Evolutionary conservation across 1,140 invertebrate genomes (phyloP), one percentile per base, ranked within the genome.

Genomic region (Heliconius himera): DNA sequence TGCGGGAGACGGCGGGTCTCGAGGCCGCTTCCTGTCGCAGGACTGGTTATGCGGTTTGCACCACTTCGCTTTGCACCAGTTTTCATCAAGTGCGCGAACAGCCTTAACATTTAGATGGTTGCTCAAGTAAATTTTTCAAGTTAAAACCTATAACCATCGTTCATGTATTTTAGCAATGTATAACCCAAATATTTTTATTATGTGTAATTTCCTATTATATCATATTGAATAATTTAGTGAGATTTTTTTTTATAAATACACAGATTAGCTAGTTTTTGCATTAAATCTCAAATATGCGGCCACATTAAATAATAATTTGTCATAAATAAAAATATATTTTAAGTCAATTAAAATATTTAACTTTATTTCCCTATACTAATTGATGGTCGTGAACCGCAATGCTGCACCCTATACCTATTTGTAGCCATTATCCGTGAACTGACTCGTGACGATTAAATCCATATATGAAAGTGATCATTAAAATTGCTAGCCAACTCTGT

Each of bases 11-110:
- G 77, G 33, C 78, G 82, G 83, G 73, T 76, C 82, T 86, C 90
- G 91, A 92, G 92, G 90, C 88, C 91, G 90, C 92, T 93, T 93
- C 92, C 92, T 93, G 92, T 89, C 92, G 88, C 85, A 88, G 88
- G 91, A 93, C 92, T 92, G 91, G 92, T 93, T 93, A 85, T 92
- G 88, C 82, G 84, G 91, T 92, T 91, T 92, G 91, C 89, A 93
- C 91, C 88, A 92, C 88, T 91, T 92, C 87, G 87, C 86, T 91
- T 89, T 91, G 92, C 91, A 92, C 92, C 90, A 93, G 90, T 93
- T 93, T 90, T 87, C 84, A 87, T 85, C 87, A 91, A 92, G 85
- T 89, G 89, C 85, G 85, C 84, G 83, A 88, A 87, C 84, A 89
- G 87, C 89, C 82, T 91, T 88, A 88, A 88, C 85, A 87, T 87